Conservation (phyloP, 23 tunicate genomes). For the Diplosoma virens region DNA sequence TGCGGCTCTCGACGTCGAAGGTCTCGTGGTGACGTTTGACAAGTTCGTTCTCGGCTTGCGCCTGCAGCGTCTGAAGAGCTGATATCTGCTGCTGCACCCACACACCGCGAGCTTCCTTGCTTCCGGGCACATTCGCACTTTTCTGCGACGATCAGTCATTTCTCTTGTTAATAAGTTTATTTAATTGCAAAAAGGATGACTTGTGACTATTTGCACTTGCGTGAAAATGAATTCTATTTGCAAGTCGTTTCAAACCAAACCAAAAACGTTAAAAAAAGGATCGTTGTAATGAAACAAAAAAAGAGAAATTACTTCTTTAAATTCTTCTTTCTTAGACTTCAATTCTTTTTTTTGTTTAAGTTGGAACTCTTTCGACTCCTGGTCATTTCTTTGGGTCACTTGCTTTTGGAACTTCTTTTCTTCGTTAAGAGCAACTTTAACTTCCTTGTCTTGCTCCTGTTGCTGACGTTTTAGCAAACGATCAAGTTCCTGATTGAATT, state of each 20-base stretch:
- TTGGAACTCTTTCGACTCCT: constrained; percentile 71
- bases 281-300: too few relatives aligned
- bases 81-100: constrained; percentile 73
- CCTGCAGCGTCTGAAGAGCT: constrained; percentile 52
- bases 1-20: constrained; percentile 67
- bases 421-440: constrained; percentile 50
- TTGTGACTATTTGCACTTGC: too few relatives aligned
- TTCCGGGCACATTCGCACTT: constrained; percentile 14
- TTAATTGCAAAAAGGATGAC: too few relatives aligned
- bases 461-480: constrained; percentile 75
- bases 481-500: constrained; percentile 76
- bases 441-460: constrained; percentile 82
- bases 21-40: constrained; percentile 64
- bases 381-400: constrained; percentile 75
- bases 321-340: constrained; percentile 68
- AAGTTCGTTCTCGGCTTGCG: constrained; percentile 63
- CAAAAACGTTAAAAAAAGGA: too few relatives aligned
- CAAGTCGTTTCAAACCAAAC: too few relatives aligned
- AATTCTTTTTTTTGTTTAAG: constrained; percentile 72
- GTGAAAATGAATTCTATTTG: too few relatives aligned
- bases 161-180: too few relatives aligned
- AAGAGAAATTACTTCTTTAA: constrained; percentile 92
- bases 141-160: too few relatives aligned
- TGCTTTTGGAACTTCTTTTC: constrained; percentile 78
- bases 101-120: constrained; percentile 32